Base-by-base conservation (phyloP, 2,888 invertebrate genomes). In the Drosophila limbata region DNA sequence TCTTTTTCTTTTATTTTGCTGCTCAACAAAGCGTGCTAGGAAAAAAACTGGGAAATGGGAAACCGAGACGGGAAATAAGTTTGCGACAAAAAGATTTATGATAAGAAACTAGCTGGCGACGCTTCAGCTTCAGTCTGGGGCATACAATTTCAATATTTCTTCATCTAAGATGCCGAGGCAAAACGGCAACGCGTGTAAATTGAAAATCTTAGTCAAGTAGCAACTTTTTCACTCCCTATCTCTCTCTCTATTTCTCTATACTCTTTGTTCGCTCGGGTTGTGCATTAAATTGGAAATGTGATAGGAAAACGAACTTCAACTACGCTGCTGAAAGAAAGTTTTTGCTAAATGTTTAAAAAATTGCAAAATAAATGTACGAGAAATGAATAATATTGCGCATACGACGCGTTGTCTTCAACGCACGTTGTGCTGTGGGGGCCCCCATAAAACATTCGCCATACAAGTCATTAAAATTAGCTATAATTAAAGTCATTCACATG, bases 111-210 rank as follows among this genome's bases (percentile, higher is more conserved):
- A 75, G 70, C 73, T 73, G 64, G 76, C 73, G 61, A 51, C 69
- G 81, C 64, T 61, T 65, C 48, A 25, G 59, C 60, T 25, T 17
- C 47, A 21, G 52, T 50, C 57, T 47, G 39, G 28, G 70, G 79
- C 73, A 73, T 81, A 88, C 74, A 84, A 88, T 88, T 86, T 88
- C 88, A 84, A 84, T 86, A 85, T 88, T 79, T 85, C 84, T 80
- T 80, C 78, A 83, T 78, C 75, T 72, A 45, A 47, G 52, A 39
- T 45, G 33, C 13, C 25, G 39, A 44, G 42, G 11, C 57, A 60
- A 61, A 65, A 48, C 64, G 15, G 48, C 52, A 50, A 44, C n/a
- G 61, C 35, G 64, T 53, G 50, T 65, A 84, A 84, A 86, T 88
- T 88, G 81, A 88, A 88, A 83, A 77, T 88, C 75, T 80, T 85